Evolutionary conservation across 1,140 invertebrate genomes (phyloP).

Genomic region (Cylas formicarius): DNA sequence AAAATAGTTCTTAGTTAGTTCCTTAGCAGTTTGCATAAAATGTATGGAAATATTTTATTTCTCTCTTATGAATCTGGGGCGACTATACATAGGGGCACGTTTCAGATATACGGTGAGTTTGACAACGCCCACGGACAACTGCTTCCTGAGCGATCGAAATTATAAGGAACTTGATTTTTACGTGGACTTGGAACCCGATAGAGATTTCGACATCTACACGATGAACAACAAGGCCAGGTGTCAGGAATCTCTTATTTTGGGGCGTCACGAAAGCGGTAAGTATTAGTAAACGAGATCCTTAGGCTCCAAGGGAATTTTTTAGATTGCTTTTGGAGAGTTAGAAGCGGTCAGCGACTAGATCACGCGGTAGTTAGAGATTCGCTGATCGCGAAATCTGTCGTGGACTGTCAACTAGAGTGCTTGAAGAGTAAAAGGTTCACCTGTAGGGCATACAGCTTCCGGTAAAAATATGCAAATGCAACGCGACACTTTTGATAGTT

Average conservation of each 20-base stretch:
- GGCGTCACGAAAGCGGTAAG: conserved; percentile 39
- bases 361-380: conserved; percentile 54
- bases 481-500: conserved; percentile 7
- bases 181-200: conserved; percentile 62
- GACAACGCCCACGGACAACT: conserved; percentile 56
- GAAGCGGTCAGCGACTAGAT: conserved; percentile 60
- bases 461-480: conserved; percentile 42
- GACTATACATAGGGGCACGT: not conserved
- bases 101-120: conserved; percentile 42
- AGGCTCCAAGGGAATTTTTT: too few relatives aligned
- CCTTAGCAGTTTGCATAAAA: too few relatives aligned
- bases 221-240: conserved; percentile 48
- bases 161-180: conserved; percentile 63
- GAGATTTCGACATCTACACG: conserved; percentile 72
- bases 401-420: conserved; percentile 69
- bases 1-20: too few relatives aligned
- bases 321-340: conserved; percentile 76
- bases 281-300: too few relatives aligned
- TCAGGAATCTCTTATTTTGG: conserved; percentile 15
- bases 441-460: conserved; percentile 69
- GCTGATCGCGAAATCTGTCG: conserved; percentile 56
- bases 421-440: conserved; percentile 59
- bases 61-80: too few relatives aligned
- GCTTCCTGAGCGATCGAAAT: conserved; percentile 61
- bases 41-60: too few relatives aligned